Percentiles rank a stretch among this genome's conserved stretches.
Conservation (phyloP, 2,113 vertebrate genomes). For the Isurus oxyrinchus region DNA sequence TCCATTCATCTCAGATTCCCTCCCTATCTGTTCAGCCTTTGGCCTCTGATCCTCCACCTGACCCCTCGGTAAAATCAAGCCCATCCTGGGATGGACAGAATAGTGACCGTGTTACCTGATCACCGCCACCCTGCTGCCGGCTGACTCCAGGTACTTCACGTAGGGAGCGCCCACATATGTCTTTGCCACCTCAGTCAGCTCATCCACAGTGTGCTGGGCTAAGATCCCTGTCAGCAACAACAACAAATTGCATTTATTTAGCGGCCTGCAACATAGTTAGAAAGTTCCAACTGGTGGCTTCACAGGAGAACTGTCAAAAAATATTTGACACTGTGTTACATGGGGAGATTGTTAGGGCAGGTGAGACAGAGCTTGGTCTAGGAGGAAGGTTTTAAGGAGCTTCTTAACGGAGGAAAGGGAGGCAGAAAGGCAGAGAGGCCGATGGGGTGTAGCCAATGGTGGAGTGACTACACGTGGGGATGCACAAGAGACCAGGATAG, state of each 20-base stretch:
- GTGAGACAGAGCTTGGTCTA: too few species aligned
- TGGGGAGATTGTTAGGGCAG: neutral
- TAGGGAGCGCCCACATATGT: constrained; percentile 64
- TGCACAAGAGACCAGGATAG: neutral
- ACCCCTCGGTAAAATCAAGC: neutral
- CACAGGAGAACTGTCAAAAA: neutral
- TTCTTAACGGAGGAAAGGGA: neutral
- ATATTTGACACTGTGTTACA: neutral
- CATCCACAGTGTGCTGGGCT: constrained; percentile 56
- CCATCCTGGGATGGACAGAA: neutral
- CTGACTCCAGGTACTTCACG: constrained; percentile 65
- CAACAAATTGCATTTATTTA: neutral
- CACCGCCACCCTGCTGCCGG: constrained; percentile 61
- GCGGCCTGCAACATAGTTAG: neutral
- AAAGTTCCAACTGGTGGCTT: neutral
- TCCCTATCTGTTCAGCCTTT: neutral
- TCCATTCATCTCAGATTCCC: neutral
- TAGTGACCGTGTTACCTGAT: constrained; percentile 52
- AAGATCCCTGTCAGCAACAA: constrained; percentile 56
- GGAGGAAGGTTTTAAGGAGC: neutral
- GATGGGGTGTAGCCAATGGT: neutral
- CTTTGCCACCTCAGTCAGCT: constrained; percentile 55
- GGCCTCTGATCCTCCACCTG: neutral
- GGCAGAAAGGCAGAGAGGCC: neutral
- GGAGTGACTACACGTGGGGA: neutral